These are phyloP conservation scores for Koerneria pararmatus DNA, from an alignment of 2,888 invertebrate genomes.

Conservation along the genomic window DNA sequence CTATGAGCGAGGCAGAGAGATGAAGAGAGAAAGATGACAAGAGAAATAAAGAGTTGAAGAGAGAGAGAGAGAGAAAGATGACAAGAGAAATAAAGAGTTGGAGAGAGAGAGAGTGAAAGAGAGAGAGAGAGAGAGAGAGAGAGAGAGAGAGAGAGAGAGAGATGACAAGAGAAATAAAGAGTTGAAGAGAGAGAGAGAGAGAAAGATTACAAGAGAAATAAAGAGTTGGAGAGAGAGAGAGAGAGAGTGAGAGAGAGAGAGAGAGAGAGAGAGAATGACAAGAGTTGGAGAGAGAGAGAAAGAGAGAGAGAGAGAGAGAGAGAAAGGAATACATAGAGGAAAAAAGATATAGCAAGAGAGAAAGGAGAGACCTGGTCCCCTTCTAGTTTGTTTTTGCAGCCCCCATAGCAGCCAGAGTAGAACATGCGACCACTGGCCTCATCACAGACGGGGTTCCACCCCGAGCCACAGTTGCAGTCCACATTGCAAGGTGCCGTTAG, in stretches of 20 bases:
- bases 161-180: too few species aligned
- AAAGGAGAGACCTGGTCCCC: constrained; percentile 18
- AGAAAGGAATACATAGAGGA: background rate
- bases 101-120: background rate
- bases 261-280: too few species aligned
- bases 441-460: constrained; percentile 57
- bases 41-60: too few species aligned
- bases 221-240: too few species aligned
- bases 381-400: constrained; percentile 41
- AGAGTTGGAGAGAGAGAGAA: too few species aligned
- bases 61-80: too few species aligned
- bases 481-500: constrained; percentile 36
- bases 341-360: background rate
- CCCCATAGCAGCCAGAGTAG: constrained; percentile 56
- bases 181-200: background rate
- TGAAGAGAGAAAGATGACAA: background rate
- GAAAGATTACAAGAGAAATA: background rate
- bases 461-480: constrained; percentile 41
- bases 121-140: too few species aligned
- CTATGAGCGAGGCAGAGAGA: background rate
- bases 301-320: background rate
- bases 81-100: too few species aligned
- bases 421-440: constrained; percentile 40
- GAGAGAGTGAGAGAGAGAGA: background rate
- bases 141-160: too few species aligned